Base-by-base conservation (phyloP, 1,140 invertebrate species). In the Carcinoscorpius rotundicauda region DNA sequence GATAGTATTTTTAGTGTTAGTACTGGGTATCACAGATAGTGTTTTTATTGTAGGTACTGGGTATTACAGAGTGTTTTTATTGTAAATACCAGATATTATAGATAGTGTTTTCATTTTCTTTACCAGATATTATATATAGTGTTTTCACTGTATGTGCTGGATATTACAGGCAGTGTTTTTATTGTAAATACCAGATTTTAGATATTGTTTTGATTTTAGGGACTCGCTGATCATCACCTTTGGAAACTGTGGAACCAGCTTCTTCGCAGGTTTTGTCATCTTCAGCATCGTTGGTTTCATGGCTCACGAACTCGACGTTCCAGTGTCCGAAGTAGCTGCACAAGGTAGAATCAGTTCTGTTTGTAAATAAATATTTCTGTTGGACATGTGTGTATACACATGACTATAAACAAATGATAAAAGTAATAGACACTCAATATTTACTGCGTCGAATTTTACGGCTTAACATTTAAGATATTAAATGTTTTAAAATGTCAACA, bases 211-310 rank as follows among this genome's bases (percentile, higher is more conserved):
- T 51, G 70, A 11, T 63, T 65, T 3, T 69, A 79, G 78, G 68
- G 81, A 82, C 69, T 76, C 78, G 0, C 66, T 81, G 1, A 64
- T 76, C 10, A 75, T 79, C 57, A 79, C 85, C 3, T 73, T 84
- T 0, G 80, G 84, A 1, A 91, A 93, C 76, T 83, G 86, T 66
- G 76, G 82, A 58, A 88, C 87, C 0, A 87, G 86, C 6, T 77
- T 88, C 11, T 87, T 85, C 73, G 85, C 86, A 9, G 86, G 86
- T 10, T 82, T 86, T 60, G 89, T 86, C 0, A 87, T 90, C 60
- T 86, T 93, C 74, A 87, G 87, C 6, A 85, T 91, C 10, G 79
- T 93, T 52, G 90, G 90, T n/a, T 87, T 86, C 70, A 81, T 87
- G 72, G 84, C 85, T 5, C 71, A 79, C 59, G 76, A 80, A 65